Base-by-base conservation (phyloP, 2,797 vertebrate species). In the Paguma larvata region DNA sequence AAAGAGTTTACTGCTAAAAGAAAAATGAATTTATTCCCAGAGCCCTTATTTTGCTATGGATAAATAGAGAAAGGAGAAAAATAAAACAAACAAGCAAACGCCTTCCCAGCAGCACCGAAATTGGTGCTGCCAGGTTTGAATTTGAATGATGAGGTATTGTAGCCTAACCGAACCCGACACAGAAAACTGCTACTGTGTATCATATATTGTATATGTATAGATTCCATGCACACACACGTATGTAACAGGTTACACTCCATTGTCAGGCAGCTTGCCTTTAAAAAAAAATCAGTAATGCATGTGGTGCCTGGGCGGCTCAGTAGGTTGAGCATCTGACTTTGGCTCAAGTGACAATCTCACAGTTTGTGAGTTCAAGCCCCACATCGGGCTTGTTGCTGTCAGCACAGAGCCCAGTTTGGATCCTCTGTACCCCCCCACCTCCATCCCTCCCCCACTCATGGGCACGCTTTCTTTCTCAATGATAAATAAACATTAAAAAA, bases 51-150 rank as follows among this genome's bases (percentile, higher is more conserved):
- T 56, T 46, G 19, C n/a, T 63, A 5, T 27, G 82, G 48, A 82
- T 85, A 92, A 78, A 94, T 8, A 38, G 8, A 89, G 34, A 41
- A 34, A 80, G 41, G 13, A 34, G 34, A 87, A 56, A 89, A 51
- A 10, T 25, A 34, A 59, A 89, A 62, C 30, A 46, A 62, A 23
- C 25, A 72, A 41, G 21, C 44, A 82, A 10, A 67, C 6, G 46
- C 77, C 56, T 85, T 59, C 41, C 32, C 23, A 11, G 41, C 5
- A 68, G 1, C 30, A 53, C 53, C 8, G 23, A 10, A 5, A 34
- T 9, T 14, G 27, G 30, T 59, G 73, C 59, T 38, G 62, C 46
- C 63, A 51, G 62, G 21, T 41, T 18, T 90, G 44, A 34, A 75
- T 15, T 41, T 18, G n/a, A 46, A 18, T 23, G 38, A n/a, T 0